phyloP scores from a whole-genome alignment of 2,113 vertebrate genomes.

The Fregata magnificens region DNA sequence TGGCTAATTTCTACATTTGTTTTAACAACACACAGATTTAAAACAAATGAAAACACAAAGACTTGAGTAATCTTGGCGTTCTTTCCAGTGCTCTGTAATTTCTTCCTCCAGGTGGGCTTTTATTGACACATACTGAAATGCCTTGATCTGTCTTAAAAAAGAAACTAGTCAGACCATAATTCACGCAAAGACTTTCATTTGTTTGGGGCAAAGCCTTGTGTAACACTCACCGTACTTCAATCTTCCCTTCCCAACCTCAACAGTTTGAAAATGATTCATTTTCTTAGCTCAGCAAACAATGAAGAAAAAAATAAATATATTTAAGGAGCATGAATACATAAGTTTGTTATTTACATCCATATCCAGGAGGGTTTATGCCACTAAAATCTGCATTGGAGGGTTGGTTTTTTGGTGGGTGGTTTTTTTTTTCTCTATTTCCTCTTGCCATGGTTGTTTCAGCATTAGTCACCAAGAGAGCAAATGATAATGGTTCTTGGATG shows the following conservation, averaged over 20 bases:
- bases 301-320: neutral
- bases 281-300: neutral
- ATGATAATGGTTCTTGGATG: neutral
- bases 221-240: neutral
- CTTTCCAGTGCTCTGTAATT: constrained; percentile 55
- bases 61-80: constrained; percentile 47
- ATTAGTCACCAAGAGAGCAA: neutral
- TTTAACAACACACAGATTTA: constrained; percentile 77
- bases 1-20: constrained; percentile 80
- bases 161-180: constrained; percentile 2
- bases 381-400: neutral
- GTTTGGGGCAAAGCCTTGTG: neutral
- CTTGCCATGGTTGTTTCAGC: neutral
- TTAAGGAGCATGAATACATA: neutral
- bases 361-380: neutral
- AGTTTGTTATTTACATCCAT: neutral
- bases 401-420: neutral
- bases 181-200: constrained; percentile 38
- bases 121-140: constrained; percentile 37
- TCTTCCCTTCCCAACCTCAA: neutral
- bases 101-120: constrained; percentile 62
- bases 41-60: constrained; percentile 76
- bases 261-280: neutral
- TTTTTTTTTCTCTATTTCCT: neutral
- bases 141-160: constrained; percentile 55